A percentile compares a stretch with the other conserved stretches of the same genome.
Conservation (phyloP, 2,113 vertebrate species). For the Trogon melanurus region DNA sequence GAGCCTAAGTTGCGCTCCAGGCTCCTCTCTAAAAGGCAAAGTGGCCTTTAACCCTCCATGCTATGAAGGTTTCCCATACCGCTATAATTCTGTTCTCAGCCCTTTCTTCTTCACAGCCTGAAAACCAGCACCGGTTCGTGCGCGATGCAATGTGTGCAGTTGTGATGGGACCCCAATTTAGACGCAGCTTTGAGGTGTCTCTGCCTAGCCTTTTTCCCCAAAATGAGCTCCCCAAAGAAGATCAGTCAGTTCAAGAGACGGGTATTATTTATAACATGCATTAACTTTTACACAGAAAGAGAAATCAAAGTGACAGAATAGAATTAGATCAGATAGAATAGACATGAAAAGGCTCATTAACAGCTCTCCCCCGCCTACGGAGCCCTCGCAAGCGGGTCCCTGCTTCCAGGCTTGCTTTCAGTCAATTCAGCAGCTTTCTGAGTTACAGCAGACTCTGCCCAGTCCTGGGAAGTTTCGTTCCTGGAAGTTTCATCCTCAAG, state of each 20-base stretch:
- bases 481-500: not conserved
- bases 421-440: not conserved
- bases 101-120: not conserved
- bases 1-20: not conserved
- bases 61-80: not conserved
- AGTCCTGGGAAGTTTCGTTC: not conserved
- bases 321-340: conserved; percentile 61
- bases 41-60: not conserved
- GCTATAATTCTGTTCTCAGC: not conserved
- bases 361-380: conserved; percentile 35
- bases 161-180: conserved; percentile 8
- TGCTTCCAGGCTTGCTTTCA: conserved; percentile 24
- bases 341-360: conserved; percentile 70
- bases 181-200: conserved; percentile 13
- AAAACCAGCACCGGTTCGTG: fast-evolving
- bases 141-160: not conserved
- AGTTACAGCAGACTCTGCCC: not conserved
- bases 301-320: conserved; percentile 61
- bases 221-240: conserved; percentile 37
- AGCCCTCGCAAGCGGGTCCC: not conserved
- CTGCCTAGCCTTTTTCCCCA: not conserved
- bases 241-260: conserved; percentile 7
- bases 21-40: not conserved
- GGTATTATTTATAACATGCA: conserved; percentile 50
- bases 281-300: conserved; percentile 46